Percentiles rank a stretch among this genome's conserved stretches.
Conservation (phyloP, 2,797 vertebrate species). For the Centropyge bicolor region DNA sequence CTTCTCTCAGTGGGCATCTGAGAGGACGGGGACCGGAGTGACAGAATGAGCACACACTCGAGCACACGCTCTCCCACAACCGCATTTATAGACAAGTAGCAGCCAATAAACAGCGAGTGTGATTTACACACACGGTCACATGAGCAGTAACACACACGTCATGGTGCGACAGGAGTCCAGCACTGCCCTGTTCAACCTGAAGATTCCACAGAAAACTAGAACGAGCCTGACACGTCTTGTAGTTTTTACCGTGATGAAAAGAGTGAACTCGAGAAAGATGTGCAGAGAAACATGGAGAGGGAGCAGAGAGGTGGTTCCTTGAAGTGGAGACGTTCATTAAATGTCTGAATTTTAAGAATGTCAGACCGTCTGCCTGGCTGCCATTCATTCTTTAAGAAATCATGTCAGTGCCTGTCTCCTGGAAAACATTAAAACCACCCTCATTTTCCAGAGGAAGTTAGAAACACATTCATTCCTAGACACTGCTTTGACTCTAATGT, state of each 20-base stretch:
- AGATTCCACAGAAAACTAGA: constrained; percentile 21
- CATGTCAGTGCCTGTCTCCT: constrained; percentile 33
- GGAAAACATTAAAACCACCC: constrained; percentile 41
- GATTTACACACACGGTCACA: constrained; percentile 19
- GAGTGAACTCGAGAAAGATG: constrained; percentile 4
- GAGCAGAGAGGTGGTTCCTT: constrained; percentile 43
- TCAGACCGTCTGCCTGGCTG: constrained; percentile 38
- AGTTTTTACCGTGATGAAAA: constrained; percentile 45
- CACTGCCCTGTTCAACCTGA: constrained; percentile 11
- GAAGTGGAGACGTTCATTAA: constrained; percentile 45
- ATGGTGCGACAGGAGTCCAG: constrained; percentile 2
- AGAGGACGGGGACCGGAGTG: constrained; percentile 63
- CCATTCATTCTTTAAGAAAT: constrained; percentile 54
- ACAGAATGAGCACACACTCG: constrained; percentile 73
- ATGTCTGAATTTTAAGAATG: constrained; percentile 41
- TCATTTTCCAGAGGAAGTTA: constrained; percentile 23
- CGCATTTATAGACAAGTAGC: constrained; percentile 54
- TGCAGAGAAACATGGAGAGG: constrained; percentile 24
- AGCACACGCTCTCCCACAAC: constrained; percentile 49
- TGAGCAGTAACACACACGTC: neutral
- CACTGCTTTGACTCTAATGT: constrained; percentile 17
- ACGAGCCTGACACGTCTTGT: constrained; percentile 36
- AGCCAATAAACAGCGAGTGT: constrained; percentile 30
- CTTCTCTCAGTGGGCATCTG: constrained; percentile 74
- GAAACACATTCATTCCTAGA: constrained; percentile 19